Percentiles rank a stretch among this genome's conserved stretches.
These are phyloP conservation scores for Epinephelus lanceolatus DNA, from an alignment of 2,113 vertebrate species.

Conservation along the genomic window DNA sequence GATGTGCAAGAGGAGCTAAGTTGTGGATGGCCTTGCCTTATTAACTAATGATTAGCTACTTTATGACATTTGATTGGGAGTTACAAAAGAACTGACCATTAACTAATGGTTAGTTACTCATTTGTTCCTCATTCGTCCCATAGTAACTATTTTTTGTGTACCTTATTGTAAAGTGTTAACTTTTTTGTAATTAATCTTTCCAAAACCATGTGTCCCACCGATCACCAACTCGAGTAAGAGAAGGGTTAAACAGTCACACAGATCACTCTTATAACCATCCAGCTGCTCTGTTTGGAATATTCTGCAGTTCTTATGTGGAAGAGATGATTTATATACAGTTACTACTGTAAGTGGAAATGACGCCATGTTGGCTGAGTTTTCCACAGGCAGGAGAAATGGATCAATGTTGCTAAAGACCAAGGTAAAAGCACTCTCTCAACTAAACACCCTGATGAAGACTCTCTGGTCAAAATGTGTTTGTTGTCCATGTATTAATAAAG, in stretches of 20 bases:
- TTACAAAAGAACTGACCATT: too few relatives aligned
- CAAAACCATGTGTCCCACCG: not conserved
- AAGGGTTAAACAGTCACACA: not conserved
- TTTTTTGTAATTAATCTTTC: too few relatives aligned
- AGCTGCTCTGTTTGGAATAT: constrained; percentile 5
- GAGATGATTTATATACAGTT: constrained; percentile 19
- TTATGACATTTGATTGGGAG: too few relatives aligned
- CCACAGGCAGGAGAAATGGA: constrained; percentile 1
- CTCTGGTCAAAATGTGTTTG: too few relatives aligned
- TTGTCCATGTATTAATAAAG: too few relatives aligned
- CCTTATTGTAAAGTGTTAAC: too few relatives aligned
- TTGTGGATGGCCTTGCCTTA: too few relatives aligned
- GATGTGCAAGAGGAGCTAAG: too few relatives aligned
- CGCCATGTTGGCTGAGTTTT: not conserved
- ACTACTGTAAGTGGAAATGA: constrained; percentile 14
- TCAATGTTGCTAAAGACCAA: not conserved
- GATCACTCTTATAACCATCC: not conserved
- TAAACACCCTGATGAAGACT: not conserved
- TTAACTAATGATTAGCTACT: too few relatives aligned
- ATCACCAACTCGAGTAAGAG: not conserved
- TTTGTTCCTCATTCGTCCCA: too few relatives aligned
- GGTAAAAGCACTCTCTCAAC: not conserved
- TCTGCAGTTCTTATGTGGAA: not conserved
- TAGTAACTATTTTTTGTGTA: too few relatives aligned
- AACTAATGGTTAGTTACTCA: too few relatives aligned